These are phyloP conservation scores for Hypsibius dujardini DNA, from an alignment of 1,140 invertebrate species.

Conservation along the genomic window DNA sequence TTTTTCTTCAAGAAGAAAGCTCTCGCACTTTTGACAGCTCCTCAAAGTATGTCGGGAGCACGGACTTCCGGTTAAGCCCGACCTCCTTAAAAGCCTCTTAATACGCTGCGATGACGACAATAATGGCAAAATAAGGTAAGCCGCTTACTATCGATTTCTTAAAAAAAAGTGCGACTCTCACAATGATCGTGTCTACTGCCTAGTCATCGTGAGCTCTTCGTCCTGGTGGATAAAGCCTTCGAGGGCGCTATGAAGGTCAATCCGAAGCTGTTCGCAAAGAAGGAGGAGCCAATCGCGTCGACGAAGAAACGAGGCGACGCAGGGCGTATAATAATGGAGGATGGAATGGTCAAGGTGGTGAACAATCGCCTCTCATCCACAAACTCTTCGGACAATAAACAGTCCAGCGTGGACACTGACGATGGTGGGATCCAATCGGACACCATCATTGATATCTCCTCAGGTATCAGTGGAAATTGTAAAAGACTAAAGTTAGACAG, in stretches of 20 bases:
- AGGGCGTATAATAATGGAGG: not conserved
- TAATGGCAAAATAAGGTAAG: constrained; percentile 27
- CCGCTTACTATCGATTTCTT: not conserved
- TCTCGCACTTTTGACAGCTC: constrained; percentile 23
- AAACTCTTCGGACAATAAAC: not conserved
- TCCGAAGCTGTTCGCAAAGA: not conserved
- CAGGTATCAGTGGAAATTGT: not conserved
- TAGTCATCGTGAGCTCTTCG: constrained; percentile 12
- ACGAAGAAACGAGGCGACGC: not conserved
- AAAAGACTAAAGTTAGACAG: not conserved
- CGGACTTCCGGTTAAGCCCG: constrained; percentile 28
- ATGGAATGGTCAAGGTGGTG: not conserved
- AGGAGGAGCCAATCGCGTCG: not conserved
- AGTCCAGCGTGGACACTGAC: not conserved
- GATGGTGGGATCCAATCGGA: not conserved
- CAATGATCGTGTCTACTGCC: not conserved
- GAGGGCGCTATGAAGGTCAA: not conserved
- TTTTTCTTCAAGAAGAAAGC: not conserved
- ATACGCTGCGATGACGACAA: constrained; percentile 28
- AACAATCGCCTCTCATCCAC: not conserved
- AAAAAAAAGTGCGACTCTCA: not conserved
- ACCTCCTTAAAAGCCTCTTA: constrained; percentile 26
- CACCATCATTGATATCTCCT: not conserved
- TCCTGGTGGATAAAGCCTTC: constrained; percentile 12
- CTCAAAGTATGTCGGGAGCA: constrained; percentile 23